Percentiles rank a stretch among this genome's conserved stretches.
These are phyloP conservation scores for Pyrochroa serraticornis DNA, from an alignment of 2,888 invertebrate species.

Conservation along the genomic window DNA sequence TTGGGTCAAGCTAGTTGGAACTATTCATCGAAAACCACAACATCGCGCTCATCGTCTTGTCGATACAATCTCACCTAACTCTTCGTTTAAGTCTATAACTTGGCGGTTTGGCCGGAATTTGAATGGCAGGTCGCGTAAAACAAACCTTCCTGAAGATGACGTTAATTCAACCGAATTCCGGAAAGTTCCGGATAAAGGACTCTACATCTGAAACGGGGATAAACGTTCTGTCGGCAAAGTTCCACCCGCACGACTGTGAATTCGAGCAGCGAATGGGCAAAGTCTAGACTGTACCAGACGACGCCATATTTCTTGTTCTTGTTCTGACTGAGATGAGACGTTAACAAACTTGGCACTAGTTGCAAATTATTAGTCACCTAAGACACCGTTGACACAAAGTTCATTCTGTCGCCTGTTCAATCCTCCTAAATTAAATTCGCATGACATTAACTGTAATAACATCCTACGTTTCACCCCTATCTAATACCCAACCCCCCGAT, in stretches of 20 bases:
- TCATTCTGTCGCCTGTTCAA: slow-evolving; percentile 14
- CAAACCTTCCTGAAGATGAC: slow-evolving; percentile 25
- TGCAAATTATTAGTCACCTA: slow-evolving; percentile 28
- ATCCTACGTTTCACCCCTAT: neutral
- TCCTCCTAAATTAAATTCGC: slow-evolving; percentile 25
- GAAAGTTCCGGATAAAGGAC: slow-evolving; percentile 22
- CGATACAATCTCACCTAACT: no score
- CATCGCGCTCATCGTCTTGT: no score
- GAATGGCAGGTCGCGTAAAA: slow-evolving; percentile 25
- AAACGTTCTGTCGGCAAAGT: slow-evolving; percentile 18
- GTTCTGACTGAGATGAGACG: slow-evolving; percentile 1
- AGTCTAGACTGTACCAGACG: slow-evolving; percentile 9
- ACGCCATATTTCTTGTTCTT: slow-evolving; percentile 14
- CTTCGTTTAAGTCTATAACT: neutral
- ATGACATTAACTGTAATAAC: slow-evolving; percentile 21
- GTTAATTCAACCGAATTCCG: slow-evolving; percentile 22
- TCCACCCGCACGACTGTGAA: slow-evolving; percentile 6
- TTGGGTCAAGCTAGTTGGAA: no score
- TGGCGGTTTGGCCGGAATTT: slow-evolving; percentile 15
- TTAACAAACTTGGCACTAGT: slow-evolving; percentile 21
- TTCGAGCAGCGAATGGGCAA: slow-evolving; percentile 1
- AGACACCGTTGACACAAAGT: slow-evolving; percentile 19
- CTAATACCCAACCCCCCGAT: neutral
- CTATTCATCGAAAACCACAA: no score
- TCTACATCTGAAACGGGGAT: slow-evolving; percentile 19